phyloP scores from a whole-genome alignment of 2,888 invertebrate genomes.

The Heliconius ethilla region DNA sequence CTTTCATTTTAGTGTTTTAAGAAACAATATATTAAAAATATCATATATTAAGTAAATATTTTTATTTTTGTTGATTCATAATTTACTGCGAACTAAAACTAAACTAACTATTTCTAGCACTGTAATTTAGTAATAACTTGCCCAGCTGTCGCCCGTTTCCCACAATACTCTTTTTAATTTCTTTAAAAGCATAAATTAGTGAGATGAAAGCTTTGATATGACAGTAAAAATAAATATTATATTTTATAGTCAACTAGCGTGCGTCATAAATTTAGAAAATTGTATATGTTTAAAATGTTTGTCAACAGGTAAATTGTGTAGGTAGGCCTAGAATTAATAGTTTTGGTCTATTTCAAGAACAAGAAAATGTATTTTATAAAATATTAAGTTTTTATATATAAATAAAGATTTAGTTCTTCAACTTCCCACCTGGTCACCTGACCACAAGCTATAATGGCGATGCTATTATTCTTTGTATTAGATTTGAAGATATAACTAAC shows the following conservation, averaged over 20 bases:
- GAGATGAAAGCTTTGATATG: constrained; percentile 10
- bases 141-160: not conserved
- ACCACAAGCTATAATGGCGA: too few species aligned
- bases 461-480: too few species aligned
- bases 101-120: not conserved
- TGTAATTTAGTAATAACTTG: constrained; percentile 9
- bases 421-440: too few species aligned
- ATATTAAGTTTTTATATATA: not conserved
- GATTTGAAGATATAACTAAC: too few species aligned
- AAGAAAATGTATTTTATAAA: not conserved
- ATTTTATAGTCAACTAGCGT: not conserved
- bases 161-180: not conserved
- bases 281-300: not conserved
- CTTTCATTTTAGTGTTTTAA: too few species aligned
- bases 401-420: not conserved
- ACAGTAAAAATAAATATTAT: not conserved
- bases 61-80: constrained; percentile 1
- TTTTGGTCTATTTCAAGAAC: not conserved
- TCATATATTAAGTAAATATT: not conserved
- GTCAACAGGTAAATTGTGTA: not conserved
- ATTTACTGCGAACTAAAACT: not conserved
- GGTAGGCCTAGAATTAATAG: not conserved
- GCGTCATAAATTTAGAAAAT: not conserved
- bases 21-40: too few species aligned
- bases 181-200: constrained; percentile 19